Evolutionary conservation across 2,113 vertebrate species (phyloP), one percentile per base, ranked within the genome.

Genomic region (Pachyramphus minor): DNA sequence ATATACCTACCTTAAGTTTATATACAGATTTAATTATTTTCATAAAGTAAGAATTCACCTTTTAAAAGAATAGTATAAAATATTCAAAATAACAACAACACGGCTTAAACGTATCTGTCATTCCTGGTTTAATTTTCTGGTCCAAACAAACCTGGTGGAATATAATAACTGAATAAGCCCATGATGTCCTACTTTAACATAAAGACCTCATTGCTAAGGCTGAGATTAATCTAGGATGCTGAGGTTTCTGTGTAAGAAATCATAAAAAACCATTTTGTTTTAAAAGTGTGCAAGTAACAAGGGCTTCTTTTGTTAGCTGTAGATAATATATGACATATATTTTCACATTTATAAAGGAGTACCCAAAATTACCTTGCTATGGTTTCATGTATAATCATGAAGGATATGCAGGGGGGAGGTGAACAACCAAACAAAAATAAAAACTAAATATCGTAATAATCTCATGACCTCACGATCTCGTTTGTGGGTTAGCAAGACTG

Each of bases 111-210:
- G 7, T 90, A 50, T 84, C 58, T 93, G n/a, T 68, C 63, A 73
- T 77, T 69, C 53, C 53, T 85, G 33, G 71, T 87, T 91, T 94
- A 66, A 82, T 96, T 94, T 90, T 80, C 86, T 92, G 16, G 23
- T 93, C 84, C 58, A 81, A 87, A 89, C 72, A 94, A 95, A 95
- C 90, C 79, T 89, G 62, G 68, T 87, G 28, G 81, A 90, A 89
- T 86, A 84, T 90, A 96, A 93, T 90, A 95, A 89, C 90, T 56
- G 92, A 96, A 78, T 97, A 95, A 97, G 85, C 83, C 90, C 71
- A 84, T 45, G 33, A 24, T 96, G 94, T 88, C 96, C 96, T 97
- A 94, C 94, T 97, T 97, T 96, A 89, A 69, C 25, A 22, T 91
- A 93, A 93, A 94, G 68, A 95, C 60, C 84, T 96, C 92, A 49